These are phyloP conservation scores for Erethizon dorsatum DNA, from an alignment of 2,797 vertebrate species.

Conservation along the genomic window DNA sequence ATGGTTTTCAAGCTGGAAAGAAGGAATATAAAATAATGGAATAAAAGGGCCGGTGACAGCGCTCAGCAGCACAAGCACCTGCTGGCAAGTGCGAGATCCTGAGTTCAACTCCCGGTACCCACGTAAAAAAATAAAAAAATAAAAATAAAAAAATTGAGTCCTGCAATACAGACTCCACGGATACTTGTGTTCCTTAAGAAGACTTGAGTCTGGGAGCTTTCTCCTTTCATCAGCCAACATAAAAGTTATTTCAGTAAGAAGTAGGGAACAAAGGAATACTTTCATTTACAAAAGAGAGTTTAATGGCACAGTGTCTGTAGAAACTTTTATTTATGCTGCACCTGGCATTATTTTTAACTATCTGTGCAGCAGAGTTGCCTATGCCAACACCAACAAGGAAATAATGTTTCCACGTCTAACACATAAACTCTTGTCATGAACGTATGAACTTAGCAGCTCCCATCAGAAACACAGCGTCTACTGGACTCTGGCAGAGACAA, in stretches of 20 bases:
- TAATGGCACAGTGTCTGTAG: conserved; percentile 69
- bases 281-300: conserved; percentile 75
- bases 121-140: too few species aligned
- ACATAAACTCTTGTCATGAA: conserved; percentile 47
- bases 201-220: conserved; percentile 48
- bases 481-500: background rate
- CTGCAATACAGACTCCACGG: background rate
- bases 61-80: too few species aligned
- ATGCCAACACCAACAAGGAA: conserved; percentile 66
- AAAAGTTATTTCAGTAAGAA: conserved; percentile 80
- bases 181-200: background rate
- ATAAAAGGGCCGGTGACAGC: too few species aligned
- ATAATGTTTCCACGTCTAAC: conserved; percentile 55
- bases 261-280: conserved; percentile 70
- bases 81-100: too few species aligned
- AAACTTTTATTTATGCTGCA: conserved; percentile 76
- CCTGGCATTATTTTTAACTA: conserved; percentile 79
- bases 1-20: conserved; percentile 28
- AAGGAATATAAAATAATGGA: background rate
- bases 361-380: conserved; percentile 63
- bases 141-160: background rate
- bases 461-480: background rate
- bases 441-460: background rate
- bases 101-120: too few species aligned
- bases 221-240: conserved; percentile 54